phyloP scores from a whole-genome alignment of 2,113 vertebrate species.

The Scalopus aquaticus region DNA sequence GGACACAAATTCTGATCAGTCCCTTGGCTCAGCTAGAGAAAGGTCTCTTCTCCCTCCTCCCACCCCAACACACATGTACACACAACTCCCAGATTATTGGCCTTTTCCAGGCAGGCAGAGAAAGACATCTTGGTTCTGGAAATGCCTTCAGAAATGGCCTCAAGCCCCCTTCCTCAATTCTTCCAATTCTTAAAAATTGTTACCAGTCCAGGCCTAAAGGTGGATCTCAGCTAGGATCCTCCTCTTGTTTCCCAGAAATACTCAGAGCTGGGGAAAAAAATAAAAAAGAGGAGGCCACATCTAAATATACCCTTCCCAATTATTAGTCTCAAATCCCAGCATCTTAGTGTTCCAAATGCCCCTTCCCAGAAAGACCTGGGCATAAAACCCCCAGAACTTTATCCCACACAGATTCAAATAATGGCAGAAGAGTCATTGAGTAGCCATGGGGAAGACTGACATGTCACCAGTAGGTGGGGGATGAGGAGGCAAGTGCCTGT shows the following conservation, averaged over 20 bases:
- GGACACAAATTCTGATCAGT: background rate
- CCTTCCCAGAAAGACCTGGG: background rate
- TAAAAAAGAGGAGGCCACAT: background rate
- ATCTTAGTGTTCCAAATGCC: background rate
- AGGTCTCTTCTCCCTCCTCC: background rate
- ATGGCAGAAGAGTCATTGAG: background rate
- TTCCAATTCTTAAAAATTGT: background rate
- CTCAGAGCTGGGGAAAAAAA: background rate
- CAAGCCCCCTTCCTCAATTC: background rate
- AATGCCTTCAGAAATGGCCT: slow-evolving; percentile 43
- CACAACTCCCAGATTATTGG: background rate
- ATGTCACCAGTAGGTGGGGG: slow-evolving; percentile 25
- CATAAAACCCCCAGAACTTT: background rate
- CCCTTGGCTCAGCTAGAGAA: background rate
- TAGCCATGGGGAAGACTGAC: slow-evolving; percentile 30
- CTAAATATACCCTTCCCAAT: background rate
- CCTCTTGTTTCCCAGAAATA: slow-evolving; percentile 35
- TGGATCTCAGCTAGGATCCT: background rate
- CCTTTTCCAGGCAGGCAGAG: background rate
- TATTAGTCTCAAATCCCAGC: background rate
- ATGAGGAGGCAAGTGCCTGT: slow-evolving; percentile 37
- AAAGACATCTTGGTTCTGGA: slow-evolving; percentile 39
- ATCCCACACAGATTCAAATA: background rate
- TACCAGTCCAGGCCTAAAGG: background rate
- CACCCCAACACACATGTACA: background rate